Evolutionary conservation across 1,140 invertebrate species (phyloP), one percentile per base, ranked within the genome.

Genomic region (Zaprionus inermis): DNA sequence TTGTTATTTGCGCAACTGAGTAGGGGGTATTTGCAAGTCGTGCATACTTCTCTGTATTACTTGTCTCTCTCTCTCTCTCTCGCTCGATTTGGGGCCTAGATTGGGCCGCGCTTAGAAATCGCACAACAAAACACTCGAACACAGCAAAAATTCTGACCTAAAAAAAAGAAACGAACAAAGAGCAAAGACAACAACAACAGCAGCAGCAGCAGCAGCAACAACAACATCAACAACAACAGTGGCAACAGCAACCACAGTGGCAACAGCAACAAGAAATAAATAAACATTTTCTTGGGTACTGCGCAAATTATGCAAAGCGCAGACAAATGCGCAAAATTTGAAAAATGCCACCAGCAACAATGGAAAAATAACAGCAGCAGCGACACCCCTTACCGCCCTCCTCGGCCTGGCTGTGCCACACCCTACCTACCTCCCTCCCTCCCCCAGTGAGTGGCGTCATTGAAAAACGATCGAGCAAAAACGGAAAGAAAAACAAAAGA

Each of bases 271-370:
- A 67, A 67, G 44, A 84, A 63, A 63, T 70, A 70, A 55, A 75
- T 75, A 71, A 70, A 75, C 46, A 63, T 63, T 61, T 74, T 74
- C 34, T 58, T 63, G 58, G 41, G 41, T 41, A 57, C 65, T 69
- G 32, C 68, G 60, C 76, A 74, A 88, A 86, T 88, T 88, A 86
- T 86, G 83, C 83, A 86, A 86, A 86, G 76, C 83, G 75, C 82
- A 88, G 83, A 88, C 79, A 86, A 86, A 86, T 88, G 83, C 83
- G 83, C 83, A 88, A 44, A 86, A 86, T 86, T 86, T 88, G 83
- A 88, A 88, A 86, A 88, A 86, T 86, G 83, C 83, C 83, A 82
- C 58, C 59, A 60, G 73, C 60, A 59, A 76, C 68, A 63, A 41
- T 57, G 52, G 36, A 16, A 71, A 73, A n/a, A n/a, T n/a, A n/a